Conservation (phyloP, 2,113 vertebrate species). For the Eptesicus fuscus region DNA sequence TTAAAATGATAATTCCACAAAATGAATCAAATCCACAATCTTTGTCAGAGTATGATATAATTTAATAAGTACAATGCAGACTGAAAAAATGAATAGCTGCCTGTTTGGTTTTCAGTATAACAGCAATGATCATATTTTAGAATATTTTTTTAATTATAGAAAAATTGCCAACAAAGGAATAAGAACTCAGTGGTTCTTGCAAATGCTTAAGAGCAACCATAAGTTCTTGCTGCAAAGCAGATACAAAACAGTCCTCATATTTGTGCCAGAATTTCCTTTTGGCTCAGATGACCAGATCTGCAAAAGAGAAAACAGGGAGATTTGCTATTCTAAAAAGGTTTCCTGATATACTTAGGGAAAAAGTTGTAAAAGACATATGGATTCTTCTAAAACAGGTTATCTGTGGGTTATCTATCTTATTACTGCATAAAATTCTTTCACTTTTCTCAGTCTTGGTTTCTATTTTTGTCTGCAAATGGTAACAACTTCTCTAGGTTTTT, state of each 20-base stretch:
- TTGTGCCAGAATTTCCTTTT: slow-evolving; percentile 45
- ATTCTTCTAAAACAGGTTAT: slow-evolving; percentile 17
- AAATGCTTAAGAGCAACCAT: slow-evolving; percentile 9
- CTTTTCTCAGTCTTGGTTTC: slow-evolving; percentile 1
- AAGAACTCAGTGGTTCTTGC: slow-evolving; percentile 24
- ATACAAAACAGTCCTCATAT: slow-evolving; percentile 19
- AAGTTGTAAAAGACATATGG: not conserved
- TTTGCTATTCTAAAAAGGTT: slow-evolving; percentile 14
- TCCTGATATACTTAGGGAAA: not conserved
- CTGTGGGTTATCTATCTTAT: slow-evolving; percentile 2
- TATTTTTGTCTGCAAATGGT: slow-evolving; percentile 34
- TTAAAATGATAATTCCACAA: not conserved
- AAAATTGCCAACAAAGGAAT: not conserved
- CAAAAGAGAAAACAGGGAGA: not conserved
- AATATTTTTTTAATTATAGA: slow-evolving; percentile 29
- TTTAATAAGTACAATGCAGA: not conserved
- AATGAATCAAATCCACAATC: not conserved
- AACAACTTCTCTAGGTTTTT: slow-evolving; percentile 16
- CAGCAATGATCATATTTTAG: not conserved
- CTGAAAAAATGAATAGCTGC: slow-evolving; percentile 15
- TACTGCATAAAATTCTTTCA: not conserved
- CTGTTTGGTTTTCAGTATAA: not conserved
- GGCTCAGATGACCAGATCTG: not conserved
- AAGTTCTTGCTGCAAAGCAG: slow-evolving; percentile 4
- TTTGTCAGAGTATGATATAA: not conserved